phyloP scores from a whole-genome alignment of 1,140 invertebrate species.

The Diabrotica virgifera region DNA sequence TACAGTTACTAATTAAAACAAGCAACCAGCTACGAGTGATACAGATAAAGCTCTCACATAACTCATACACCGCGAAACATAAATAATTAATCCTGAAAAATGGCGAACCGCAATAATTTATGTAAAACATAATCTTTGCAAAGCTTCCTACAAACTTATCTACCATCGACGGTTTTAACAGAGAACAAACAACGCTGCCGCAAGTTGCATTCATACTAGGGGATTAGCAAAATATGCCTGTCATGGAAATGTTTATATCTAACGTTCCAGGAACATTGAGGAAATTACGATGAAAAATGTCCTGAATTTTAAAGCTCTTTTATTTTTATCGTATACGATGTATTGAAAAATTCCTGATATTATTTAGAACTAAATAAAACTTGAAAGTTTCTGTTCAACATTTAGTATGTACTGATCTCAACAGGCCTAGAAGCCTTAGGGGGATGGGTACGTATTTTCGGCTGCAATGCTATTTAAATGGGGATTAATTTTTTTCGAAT shows the following conservation, averaged over 20 bases:
- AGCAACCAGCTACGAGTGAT: conserved; percentile 4
- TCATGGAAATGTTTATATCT: background rate
- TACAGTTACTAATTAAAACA: background rate
- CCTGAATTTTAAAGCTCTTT: too few species aligned
- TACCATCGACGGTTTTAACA: conserved; percentile 4
- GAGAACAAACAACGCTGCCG: conserved; percentile 8
- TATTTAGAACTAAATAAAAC: too few species aligned
- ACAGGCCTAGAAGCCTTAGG: too few species aligned
- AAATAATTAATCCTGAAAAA: conserved; percentile 17
- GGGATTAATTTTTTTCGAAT: too few species aligned
- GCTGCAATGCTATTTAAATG: too few species aligned
- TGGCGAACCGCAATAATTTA: conserved; percentile 8
- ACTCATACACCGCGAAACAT: background rate
- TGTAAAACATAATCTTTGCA: conserved; percentile 10
- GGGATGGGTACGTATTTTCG: too few species aligned
- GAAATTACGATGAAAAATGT: background rate
- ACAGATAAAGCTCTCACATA: conserved; percentile 10
- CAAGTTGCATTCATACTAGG: background rate
- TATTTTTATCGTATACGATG: too few species aligned
- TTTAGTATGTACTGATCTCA: too few species aligned
- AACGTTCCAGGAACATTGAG: background rate
- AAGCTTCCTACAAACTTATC: conserved; percentile 7
- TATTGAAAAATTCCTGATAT: too few species aligned
- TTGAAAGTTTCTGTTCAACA: too few species aligned
- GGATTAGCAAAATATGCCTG: conserved; percentile 9